Conservation (phyloP, 2,113 vertebrate species). For the Neotoma lepida region DNA sequence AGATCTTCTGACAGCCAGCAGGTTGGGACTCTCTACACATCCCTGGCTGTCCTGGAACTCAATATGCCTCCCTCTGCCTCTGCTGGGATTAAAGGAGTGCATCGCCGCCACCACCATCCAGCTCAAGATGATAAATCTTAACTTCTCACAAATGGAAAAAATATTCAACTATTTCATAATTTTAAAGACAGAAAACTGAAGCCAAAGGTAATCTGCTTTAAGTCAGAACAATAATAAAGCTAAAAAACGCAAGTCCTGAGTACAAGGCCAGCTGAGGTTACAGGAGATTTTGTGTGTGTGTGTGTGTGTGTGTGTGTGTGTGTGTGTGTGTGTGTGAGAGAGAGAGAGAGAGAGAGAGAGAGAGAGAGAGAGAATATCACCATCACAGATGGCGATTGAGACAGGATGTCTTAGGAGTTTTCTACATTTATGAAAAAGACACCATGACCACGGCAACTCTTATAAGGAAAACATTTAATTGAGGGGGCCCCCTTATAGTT, state of each 20-base stretch:
- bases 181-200: conserved; percentile 40
- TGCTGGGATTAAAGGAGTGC: not conserved
- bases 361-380: no score
- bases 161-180: not conserved
- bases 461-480: no score
- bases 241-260: not conserved
- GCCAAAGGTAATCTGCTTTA: not conserved
- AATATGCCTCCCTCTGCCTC: not conserved
- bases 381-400: no score
- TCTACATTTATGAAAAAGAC: no score
- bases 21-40: not conserved
- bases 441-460: no score
- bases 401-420: no score
- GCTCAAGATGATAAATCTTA: not conserved
- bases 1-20: not conserved
- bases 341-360: no score
- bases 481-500: no score
- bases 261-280: not conserved
- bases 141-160: not conserved
- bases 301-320: no score
- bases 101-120: not conserved
- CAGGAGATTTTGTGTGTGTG: no score
- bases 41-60: not conserved
- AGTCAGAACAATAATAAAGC: not conserved
- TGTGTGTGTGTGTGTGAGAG: no score